Percentiles rank a stretch among this genome's conserved stretches.
Evolutionary conservation across 2,797 vertebrate genomes (phyloP).

Genomic region (Enteromius fasciolatus): DNA sequence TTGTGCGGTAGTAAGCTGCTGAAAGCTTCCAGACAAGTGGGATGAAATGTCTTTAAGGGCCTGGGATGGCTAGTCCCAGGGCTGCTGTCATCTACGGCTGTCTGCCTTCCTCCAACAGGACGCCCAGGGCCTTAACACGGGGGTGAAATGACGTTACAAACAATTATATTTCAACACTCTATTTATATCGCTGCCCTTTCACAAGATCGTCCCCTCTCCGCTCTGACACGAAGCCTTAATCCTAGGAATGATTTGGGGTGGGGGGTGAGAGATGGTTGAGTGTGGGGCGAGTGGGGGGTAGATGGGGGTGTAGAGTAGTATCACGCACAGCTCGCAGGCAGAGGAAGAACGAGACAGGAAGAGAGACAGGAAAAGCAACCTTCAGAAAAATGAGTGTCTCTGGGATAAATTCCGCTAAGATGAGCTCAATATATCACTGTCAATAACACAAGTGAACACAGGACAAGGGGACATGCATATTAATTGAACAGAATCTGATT

Average conservation of each 20-base stretch:
- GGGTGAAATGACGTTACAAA: slow-evolving; percentile 86
- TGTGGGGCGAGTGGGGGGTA: not conserved
- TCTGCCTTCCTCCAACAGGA: slow-evolving; percentile 86
- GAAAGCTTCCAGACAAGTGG: slow-evolving; percentile 56
- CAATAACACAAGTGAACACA: slow-evolving; percentile 87
- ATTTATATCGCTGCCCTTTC: slow-evolving; percentile 87
- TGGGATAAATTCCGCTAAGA: slow-evolving; percentile 88
- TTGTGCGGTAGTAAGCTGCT: not conserved
- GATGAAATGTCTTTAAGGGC: slow-evolving; percentile 63
- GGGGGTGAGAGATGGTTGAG: slow-evolving; percentile 67
- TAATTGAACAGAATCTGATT: slow-evolving; percentile 99
- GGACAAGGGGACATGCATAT: slow-evolving; percentile 93
- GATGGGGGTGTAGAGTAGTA: slow-evolving; percentile 40
- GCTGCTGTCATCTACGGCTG: slow-evolving; percentile 88
- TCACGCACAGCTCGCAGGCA: slow-evolving; percentile 45
- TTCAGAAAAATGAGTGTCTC: slow-evolving; percentile 89
- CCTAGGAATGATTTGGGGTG: slow-evolving; percentile 74
- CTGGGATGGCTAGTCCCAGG: slow-evolving; percentile 79
- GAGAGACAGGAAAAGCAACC: slow-evolving; percentile 77
- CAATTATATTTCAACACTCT: slow-evolving; percentile 89
- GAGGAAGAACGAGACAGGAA: slow-evolving; percentile 51
- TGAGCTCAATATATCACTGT: slow-evolving; percentile 97
- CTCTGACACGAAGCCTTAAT: slow-evolving; percentile 81
- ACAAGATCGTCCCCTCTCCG: slow-evolving; percentile 81
- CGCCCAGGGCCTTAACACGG: slow-evolving; percentile 82